Conservation (phyloP, 92 coral and sea anemone species). For the Diadumene lineata region DNA sequence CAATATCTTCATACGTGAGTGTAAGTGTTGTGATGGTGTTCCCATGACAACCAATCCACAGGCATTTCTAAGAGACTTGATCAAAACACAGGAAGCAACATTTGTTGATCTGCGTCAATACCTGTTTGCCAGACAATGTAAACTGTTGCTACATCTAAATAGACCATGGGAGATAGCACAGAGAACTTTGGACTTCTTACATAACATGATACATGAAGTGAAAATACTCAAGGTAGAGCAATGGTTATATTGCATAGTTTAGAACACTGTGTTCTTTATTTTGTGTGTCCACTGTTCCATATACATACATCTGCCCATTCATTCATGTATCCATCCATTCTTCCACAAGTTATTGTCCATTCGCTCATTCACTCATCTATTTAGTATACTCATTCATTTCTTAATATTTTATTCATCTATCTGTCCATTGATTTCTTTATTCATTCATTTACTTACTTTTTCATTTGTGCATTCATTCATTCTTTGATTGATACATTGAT, state of each 20-base stretch:
- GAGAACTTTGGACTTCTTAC: conserved; percentile 85
- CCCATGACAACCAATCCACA: conserved; percentile 73
- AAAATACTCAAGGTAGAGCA: conserved; percentile 55
- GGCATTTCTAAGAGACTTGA: conserved; percentile 60
- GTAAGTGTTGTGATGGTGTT: conserved; percentile 91
- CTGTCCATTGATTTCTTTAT: too few relatives aligned
- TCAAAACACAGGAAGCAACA: conserved; percentile 80
- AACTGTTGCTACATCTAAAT: conserved; percentile 64
- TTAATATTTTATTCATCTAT: too few relatives aligned
- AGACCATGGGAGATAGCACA: conserved; percentile 88
- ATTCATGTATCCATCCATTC: too few relatives aligned
- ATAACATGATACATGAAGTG: conserved; percentile 83
- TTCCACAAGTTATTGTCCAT: too few relatives aligned
- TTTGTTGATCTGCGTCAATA: conserved; percentile 89
- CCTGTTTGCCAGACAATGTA: conserved; percentile 90
- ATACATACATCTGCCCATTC: too few relatives aligned
- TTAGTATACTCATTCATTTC: too few relatives aligned
- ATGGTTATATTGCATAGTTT: not conserved
- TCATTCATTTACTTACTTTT: too few relatives aligned
- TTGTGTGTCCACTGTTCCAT: not conserved
- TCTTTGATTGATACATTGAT: too few relatives aligned
- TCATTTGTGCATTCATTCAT: too few relatives aligned
- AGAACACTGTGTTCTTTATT: not conserved
- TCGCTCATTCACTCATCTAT: too few relatives aligned
- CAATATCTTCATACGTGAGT: conserved; percentile 75